Percentiles rank a stretch among this genome's conserved stretches.
Conservation (phyloP, 2,888 invertebrate genomes). For the Cacoxenus indagator region DNA sequence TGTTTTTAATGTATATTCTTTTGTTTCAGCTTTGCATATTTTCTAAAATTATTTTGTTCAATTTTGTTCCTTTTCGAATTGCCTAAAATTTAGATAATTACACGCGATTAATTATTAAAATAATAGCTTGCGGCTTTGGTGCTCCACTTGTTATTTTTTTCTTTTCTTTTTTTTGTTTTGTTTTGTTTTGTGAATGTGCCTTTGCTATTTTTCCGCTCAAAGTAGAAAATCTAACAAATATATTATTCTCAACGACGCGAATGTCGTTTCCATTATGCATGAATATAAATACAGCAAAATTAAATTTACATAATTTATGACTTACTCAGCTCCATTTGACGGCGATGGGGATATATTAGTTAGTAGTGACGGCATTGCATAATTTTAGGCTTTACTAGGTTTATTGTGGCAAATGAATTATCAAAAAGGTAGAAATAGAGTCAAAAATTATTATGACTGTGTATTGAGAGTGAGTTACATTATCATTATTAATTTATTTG, state of each 20-base stretch:
- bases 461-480: conserved; percentile 57
- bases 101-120: conserved; percentile 66
- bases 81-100: conserved; percentile 67
- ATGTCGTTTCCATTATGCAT: conserved; percentile 13
- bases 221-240: background rate
- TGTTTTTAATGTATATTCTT: conserved; percentile 3
- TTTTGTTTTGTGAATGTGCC: background rate
- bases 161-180: conserved; percentile 8
- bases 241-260: background rate
- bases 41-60: conserved; percentile 20
- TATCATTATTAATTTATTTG: conserved; percentile 62
- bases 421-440: conserved; percentile 44
- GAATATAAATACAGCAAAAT: conserved; percentile 46
- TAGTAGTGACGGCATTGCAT: conserved; percentile 48
- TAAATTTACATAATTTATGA: conserved; percentile 63
- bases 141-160: conserved; percentile 27
- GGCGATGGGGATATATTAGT: no score
- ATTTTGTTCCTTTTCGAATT: conserved; percentile 65
- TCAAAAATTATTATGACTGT: conserved; percentile 24
- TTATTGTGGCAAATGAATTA: conserved; percentile 63
- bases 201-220: background rate
- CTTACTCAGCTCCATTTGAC: conserved; percentile 58
- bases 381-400: conserved; percentile 62
- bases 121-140: conserved; percentile 46
- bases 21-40: conserved; percentile 16